Evolutionary conservation across 2,113 vertebrate species (phyloP).

Genomic region (Melanocharis versteri): DNA sequence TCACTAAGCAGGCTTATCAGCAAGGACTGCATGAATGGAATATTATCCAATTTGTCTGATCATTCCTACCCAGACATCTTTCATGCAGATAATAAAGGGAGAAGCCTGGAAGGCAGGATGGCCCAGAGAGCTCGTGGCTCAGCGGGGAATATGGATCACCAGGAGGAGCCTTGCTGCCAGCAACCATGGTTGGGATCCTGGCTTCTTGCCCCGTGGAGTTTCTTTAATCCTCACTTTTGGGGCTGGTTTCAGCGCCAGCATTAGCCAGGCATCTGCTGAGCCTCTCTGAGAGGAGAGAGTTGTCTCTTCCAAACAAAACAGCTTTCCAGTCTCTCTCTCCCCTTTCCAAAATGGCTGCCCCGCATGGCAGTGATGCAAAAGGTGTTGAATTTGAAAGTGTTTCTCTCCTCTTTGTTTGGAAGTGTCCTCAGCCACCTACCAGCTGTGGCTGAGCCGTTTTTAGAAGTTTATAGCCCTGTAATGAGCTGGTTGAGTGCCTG

Average conservation of each 20-base stretch:
- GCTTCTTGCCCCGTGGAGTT: neutral
- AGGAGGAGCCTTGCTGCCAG: neutral
- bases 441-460: constrained; percentile 10
- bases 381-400: neutral
- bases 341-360: neutral
- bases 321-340: neutral
- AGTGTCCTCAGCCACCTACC: neutral
- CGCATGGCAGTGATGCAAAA: neutral
- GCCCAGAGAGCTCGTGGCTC: neutral
- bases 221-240: neutral
- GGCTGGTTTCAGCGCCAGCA: neutral
- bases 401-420: neutral
- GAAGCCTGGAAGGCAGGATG: neutral
- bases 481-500: neutral
- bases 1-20: neutral
- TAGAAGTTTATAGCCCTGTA: neutral
- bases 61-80: neutral
- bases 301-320: neutral
- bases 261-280: neutral
- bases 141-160: neutral
- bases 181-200: neutral
- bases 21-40: neutral
- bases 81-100: neutral
- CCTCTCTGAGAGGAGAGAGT: neutral
- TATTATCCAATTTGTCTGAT: constrained; percentile 12